These are phyloP conservation scores for Heteromyza rotundicornis DNA, from an alignment of 2,888 invertebrate genomes.

Conservation along the genomic window DNA sequence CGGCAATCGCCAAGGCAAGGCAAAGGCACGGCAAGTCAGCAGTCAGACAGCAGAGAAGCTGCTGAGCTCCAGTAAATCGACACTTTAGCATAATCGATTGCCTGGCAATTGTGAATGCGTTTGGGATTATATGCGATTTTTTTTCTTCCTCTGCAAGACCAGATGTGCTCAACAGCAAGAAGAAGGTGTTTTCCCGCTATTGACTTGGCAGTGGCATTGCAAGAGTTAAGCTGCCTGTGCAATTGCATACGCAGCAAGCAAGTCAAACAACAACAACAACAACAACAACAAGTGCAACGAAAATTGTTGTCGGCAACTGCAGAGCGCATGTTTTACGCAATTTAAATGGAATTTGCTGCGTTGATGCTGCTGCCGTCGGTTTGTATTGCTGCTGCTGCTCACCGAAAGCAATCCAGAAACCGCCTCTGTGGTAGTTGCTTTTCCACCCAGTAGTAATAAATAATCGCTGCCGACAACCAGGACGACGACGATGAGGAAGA, in stretches of 20 bases:
- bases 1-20: too few species aligned
- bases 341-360: slow-evolving; percentile 49
- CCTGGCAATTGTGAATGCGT: slow-evolving; percentile 12
- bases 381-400: neutral
- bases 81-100: slow-evolving; percentile 39
- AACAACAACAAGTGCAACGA: slow-evolving; percentile 13
- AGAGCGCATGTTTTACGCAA: slow-evolving; percentile 39
- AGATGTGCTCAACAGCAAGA: neutral
- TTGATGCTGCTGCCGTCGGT: slow-evolving; percentile 30
- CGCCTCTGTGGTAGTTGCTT: neutral
- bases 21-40: too few species aligned
- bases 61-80: slow-evolving; percentile 34
- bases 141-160: neutral
- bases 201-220: too few species aligned
- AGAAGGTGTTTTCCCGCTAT: neutral
- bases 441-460: slow-evolving; percentile 46
- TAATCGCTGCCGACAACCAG: slow-evolving; percentile 33
- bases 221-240: slow-evolving; percentile 21
- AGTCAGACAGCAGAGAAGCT: neutral
- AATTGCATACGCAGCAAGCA: slow-evolving; percentile 31
- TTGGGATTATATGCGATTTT: neutral
- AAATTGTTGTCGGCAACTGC: slow-evolving; percentile 3
- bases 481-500: too few species aligned
- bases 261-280: slow-evolving; percentile 9
- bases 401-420: too few species aligned